phyloP scores from a whole-genome alignment of 1,140 invertebrate species.

The Eufriesea mexicana region DNA sequence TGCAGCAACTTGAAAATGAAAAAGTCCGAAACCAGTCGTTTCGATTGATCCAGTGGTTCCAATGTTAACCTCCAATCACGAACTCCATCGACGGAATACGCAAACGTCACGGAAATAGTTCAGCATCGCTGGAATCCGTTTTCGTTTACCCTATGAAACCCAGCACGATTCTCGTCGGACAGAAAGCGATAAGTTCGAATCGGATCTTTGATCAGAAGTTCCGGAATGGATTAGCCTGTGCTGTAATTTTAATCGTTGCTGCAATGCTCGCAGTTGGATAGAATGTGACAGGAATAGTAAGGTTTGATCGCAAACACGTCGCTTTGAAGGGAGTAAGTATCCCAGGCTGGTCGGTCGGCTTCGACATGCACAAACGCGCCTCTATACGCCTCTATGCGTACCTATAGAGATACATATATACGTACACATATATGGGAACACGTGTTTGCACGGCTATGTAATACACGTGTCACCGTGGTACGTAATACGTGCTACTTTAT shows the following conservation, averaged over 20 bases:
- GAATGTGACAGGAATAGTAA: conserved; percentile 58
- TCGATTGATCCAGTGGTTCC: too few species aligned
- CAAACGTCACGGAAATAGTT: too few species aligned
- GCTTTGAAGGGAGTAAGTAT: conserved; percentile 48
- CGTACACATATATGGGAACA: neutral
- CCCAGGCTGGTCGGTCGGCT: neutral
- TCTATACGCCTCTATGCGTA: neutral
- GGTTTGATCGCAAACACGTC: conserved; percentile 60
- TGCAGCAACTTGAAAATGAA: too few species aligned
- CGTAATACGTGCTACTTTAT: conserved; percentile 64
- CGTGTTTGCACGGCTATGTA: conserved; percentile 29
- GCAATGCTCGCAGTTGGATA: conserved; percentile 33
- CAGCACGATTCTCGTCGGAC: neutral
- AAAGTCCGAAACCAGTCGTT: too few species aligned
- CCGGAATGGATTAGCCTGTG: conserved; percentile 11
- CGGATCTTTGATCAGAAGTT: conserved; percentile 34
- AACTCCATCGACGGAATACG: too few species aligned
- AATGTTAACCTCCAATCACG: too few species aligned
- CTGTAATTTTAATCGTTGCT: conserved; percentile 35
- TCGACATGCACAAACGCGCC: conserved; percentile 43
- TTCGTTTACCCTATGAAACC: conserved; percentile 8
- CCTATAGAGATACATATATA: neutral
- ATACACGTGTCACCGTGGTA: conserved; percentile 56
- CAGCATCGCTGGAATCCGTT: neutral
- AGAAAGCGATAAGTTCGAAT: neutral